Percentiles rank a stretch among this genome's conserved stretches.
phyloP scores from a whole-genome alignment of 2,888 invertebrate genomes.

The Diaperis boleti region DNA sequence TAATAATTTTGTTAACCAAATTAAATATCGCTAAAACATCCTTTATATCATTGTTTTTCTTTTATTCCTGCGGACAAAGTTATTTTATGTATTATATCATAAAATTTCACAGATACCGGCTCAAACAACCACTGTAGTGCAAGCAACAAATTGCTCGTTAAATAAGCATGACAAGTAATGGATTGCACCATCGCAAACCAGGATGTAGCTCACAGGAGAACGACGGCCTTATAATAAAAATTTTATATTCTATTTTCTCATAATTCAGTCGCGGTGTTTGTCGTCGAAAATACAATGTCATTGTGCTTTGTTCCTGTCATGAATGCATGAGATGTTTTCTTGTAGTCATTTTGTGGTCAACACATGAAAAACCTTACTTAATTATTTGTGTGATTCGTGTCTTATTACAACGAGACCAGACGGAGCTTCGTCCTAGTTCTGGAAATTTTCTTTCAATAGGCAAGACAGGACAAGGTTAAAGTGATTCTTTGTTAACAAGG shows the following conservation, averaged over 20 bases:
- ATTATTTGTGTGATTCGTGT: background rate
- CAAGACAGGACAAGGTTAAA: background rate
- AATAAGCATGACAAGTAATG: background rate
- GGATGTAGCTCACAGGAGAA: background rate
- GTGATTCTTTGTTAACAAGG: too few relatives aligned
- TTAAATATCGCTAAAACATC: too few relatives aligned
- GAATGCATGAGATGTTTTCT: background rate
- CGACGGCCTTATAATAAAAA: background rate
- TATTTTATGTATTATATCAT: too few relatives aligned
- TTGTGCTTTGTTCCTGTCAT: background rate
- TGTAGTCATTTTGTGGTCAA: background rate
- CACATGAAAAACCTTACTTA: background rate
- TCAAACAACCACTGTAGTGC: too few relatives aligned
- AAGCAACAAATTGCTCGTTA: background rate
- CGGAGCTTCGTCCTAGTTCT: background rate
- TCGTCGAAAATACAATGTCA: background rate
- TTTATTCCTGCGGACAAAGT: too few relatives aligned
- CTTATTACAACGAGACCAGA: background rate
- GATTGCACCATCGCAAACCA: background rate
- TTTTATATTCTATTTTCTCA: background rate
- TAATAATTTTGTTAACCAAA: too few relatives aligned
- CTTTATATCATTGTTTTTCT: too few relatives aligned
- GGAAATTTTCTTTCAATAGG: background rate
- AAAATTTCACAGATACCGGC: too few relatives aligned
- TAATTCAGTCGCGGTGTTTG: background rate